Base-by-base conservation (phyloP, 2,797 vertebrate species). In the Coendou prehensilis region DNA sequence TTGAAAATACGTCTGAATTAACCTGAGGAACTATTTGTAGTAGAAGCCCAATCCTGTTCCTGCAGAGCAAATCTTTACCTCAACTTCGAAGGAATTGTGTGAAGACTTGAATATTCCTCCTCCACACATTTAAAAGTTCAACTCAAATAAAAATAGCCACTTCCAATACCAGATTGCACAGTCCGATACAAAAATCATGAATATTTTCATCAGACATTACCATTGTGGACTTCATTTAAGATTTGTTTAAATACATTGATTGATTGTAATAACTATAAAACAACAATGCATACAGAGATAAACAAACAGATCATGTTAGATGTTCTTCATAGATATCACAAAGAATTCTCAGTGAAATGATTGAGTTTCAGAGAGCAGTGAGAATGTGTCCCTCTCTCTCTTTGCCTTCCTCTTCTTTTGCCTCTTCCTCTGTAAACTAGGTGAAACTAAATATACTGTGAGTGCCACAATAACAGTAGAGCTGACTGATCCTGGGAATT, bases 81-180 rank as follows among this genome's bases (percentile, higher is more conserved):
- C 69, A 96, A 61, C 63, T 97, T 88, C 52, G 76, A 33, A 75
- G 94, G 87, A 98, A 64, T 81, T 95, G 64, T 91, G 85, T 95
- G 76, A 96, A 97, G 95, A 88, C 94, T 97, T 87, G 57, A 87
- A 97, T 93, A 97, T 97, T 98, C 88, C 75, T 75, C 45, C 97
- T 93, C 79, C 95, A 93, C 64, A 94, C 95, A 96, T 95, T 86
- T 98, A 95, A 98, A 26, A 92, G 94, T 96, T 96, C 88, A 47
- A 89, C 86, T 93, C 97, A 95, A 97, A 82, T 95, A 92, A 97
- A 96, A 93, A 84, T 96, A 97, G 71, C 52, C 97, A 86, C 89
- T 95, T 96, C 33, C 37, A 85, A 78, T 37, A 87, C 78, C 69
- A 95, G 81, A 97, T 90, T 96, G 95, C 94, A 79, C 67, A 89